Evolutionary conservation across 2,113 vertebrate species (phyloP), one percentile per base, ranked within the genome.

Genomic region (Cyprinodon brontotheroides): DNA sequence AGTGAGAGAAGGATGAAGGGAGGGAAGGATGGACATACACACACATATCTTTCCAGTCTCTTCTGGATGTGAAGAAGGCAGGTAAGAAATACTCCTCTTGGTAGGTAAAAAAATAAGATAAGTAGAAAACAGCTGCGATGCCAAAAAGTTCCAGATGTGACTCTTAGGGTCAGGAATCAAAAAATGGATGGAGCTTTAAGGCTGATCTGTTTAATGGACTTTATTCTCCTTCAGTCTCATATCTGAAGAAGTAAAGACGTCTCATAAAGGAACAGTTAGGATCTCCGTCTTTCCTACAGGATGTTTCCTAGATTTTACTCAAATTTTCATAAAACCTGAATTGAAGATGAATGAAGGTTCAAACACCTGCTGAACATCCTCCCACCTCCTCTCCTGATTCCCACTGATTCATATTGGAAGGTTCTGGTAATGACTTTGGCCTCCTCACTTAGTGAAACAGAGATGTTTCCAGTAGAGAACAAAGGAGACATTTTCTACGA

Each of bases 111-210:
- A 63, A 43, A 4, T 40, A 36, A 0, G 36, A 41, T 14, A 41
- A 29, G 13, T 53, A 43, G 6, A 60, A 41, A 48, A 38, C 10
- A 40, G 13, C 17, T 2, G 10, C 13, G 29, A 9, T 17, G 13
- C 8, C 15, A 15, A 45, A 29, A 29, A 60, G 37, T 8, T 10
- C 29, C 29, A 4, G 41, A 53, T 60, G 3, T 15, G 77, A 80
- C 68, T 77, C 63, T 12, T 64, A 71, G 80, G 82, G 78, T 78
- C 66, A 81, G 22, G 66, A 71, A 74, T 43, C 62, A 17, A 82
- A 77, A 89, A 90, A 86, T 84, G 90, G 90, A 90, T 89, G 90
- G 89, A 79, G 86, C 82, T 84, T 84, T 85, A 66, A 84, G 81
- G 83, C 88, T 86, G 81, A 78, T 65, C 66, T 83, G 72, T 41